These are phyloP conservation scores for Nomada goodeniana DNA, from an alignment of 2,888 invertebrate genomes.

Conservation along the genomic window DNA sequence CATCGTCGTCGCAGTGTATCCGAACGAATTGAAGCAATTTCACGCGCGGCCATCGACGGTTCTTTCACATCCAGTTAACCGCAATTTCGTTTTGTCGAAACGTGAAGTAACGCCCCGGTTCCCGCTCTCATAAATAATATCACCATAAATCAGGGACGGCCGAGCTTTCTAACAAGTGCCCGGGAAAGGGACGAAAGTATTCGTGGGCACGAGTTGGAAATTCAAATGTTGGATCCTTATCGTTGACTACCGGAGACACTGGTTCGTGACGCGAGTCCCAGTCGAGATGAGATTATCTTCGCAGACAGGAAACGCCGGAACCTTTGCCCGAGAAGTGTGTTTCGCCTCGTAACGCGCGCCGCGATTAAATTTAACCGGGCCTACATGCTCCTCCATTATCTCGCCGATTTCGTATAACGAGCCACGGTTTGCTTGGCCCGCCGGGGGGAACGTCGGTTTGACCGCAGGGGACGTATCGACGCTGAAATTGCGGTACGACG, in stretches of 20 bases:
- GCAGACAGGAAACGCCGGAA: conserved; percentile 56
- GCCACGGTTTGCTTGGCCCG: conserved; percentile 33
- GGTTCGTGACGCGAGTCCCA: conserved; percentile 41
- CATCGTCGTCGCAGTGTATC: too few relatives aligned
- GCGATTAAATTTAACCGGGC: conserved; percentile 41
- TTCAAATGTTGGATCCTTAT: conserved; percentile 60
- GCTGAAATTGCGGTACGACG: too few relatives aligned
- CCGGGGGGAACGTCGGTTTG: too few relatives aligned
- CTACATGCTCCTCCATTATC: conserved; percentile 17
- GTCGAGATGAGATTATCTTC: conserved; percentile 54
- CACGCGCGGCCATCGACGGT: too few relatives aligned
- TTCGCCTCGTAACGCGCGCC: conserved; percentile 29
- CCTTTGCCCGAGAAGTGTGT: conserved; percentile 57
- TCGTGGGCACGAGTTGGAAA: conserved; percentile 39
- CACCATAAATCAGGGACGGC: conserved; percentile 13
- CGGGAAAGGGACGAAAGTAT: conserved; percentile 46
- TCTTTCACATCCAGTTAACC: too few relatives aligned
- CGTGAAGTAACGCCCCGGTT: neutral
- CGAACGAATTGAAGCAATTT: too few relatives aligned
- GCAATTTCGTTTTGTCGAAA: too few relatives aligned
- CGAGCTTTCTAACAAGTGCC: conserved; percentile 26
- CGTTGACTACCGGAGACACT: conserved; percentile 51
- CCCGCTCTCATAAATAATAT: conserved; percentile 24
- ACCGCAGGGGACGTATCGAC: too few relatives aligned
- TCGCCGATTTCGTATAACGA: conserved; percentile 8